A percentile compares a stretch with the other conserved stretches of the same genome.
These are phyloP conservation scores for Chelmon rostratus DNA, from an alignment of 2,797 vertebrate species.

Conservation along the genomic window DNA sequence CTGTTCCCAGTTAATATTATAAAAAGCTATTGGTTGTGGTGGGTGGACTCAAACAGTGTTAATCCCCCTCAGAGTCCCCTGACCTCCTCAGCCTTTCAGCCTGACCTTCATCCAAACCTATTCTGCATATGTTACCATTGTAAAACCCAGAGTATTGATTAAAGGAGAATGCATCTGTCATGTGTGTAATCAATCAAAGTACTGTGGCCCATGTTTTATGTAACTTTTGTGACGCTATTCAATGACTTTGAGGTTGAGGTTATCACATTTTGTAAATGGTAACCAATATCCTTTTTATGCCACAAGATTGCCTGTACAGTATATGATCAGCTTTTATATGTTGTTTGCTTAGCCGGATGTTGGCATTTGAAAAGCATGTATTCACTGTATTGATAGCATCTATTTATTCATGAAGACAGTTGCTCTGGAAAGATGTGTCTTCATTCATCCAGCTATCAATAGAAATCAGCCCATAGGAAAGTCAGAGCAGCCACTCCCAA, in stretches of 20 bases:
- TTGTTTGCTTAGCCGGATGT: conserved; percentile 1
- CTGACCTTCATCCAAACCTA: conserved; percentile 24
- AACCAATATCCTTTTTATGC: background rate
- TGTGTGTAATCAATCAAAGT: conserved; percentile 34
- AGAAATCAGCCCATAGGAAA: conserved; percentile 47
- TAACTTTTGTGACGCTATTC: background rate
- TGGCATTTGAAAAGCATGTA: background rate
- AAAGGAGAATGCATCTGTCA: conserved; percentile 22
- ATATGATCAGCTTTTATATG: background rate
- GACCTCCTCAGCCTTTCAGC: conserved; percentile 34
- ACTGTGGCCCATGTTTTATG: conserved; percentile 7
- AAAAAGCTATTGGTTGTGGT: conserved; percentile 3
- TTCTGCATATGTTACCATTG: conserved; percentile 43
- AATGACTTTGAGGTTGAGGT: background rate
- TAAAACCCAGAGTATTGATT: conserved; percentile 39
- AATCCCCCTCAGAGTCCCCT: conserved; percentile 9
- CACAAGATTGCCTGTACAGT: background rate
- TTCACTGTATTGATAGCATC: conserved; percentile 21
- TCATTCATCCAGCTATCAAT: conserved; percentile 35
- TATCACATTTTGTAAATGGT: background rate
- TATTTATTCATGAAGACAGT: conserved; percentile 18
- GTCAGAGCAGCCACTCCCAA: conserved; percentile 18
- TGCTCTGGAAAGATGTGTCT: conserved; percentile 25
- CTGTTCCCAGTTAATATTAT: background rate
- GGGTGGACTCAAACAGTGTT: background rate